Percentiles rank a stretch among this genome's conserved stretches.
Conservation (phyloP, 2,888 invertebrate species). For the Chaetoderma sp. region DNA sequence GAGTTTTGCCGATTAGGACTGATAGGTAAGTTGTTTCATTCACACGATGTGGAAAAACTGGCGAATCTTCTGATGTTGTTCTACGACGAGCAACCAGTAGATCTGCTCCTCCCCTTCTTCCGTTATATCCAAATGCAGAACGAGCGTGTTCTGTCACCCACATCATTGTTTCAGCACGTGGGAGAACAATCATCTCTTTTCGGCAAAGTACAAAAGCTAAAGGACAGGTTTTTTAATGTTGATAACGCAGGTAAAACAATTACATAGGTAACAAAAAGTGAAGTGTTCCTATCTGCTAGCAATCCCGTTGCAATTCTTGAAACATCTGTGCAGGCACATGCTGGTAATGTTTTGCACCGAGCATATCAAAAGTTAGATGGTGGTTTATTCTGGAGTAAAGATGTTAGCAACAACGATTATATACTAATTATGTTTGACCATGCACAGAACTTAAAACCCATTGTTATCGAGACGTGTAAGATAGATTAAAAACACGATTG, state of each 20-base stretch:
- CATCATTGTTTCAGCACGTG: conserved; percentile 45
- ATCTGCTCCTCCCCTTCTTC: conserved; percentile 41
- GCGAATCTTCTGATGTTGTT: conserved; percentile 59
- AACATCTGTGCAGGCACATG: conserved; percentile 61
- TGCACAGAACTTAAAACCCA: conserved; percentile 36
- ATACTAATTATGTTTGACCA: conserved; percentile 36
- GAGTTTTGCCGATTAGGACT: conserved; percentile 49
- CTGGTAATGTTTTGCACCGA: conserved; percentile 53
- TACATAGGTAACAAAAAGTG: too few relatives aligned
- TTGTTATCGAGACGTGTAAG: conserved; percentile 40
- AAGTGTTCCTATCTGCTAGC: too few relatives aligned
- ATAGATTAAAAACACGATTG: conserved; percentile 4
- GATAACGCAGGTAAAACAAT: background rate
- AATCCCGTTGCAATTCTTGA: conserved; percentile 66
- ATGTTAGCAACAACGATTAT: conserved; percentile 26
- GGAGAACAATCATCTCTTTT: conserved; percentile 44
- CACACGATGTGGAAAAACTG: conserved; percentile 38
- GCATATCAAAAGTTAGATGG: conserved; percentile 57
- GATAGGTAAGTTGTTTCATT: conserved; percentile 49
- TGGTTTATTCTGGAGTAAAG: conserved; percentile 40
- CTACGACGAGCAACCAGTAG: conserved; percentile 45
- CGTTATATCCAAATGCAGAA: conserved; percentile 35
- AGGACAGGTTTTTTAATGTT: conserved; percentile 55
- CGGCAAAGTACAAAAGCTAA: conserved; percentile 60
- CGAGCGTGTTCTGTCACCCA: conserved; percentile 28